Evolutionary conservation across 2,888 invertebrate genomes (phyloP).

Genomic region (Agrypnus murinus): DNA sequence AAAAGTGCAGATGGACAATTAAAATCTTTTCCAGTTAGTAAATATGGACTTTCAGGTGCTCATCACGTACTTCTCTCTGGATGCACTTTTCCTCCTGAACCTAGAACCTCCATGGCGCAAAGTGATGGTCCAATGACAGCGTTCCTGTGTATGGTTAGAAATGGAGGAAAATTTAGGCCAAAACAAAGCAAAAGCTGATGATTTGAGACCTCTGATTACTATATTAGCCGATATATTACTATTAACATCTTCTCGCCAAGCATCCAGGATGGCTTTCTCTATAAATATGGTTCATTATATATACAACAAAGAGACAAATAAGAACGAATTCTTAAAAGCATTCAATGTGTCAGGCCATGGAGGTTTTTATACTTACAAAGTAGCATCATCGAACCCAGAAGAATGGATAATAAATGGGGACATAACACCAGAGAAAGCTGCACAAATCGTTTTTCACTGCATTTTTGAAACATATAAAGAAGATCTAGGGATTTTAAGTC

Average conservation of each 20-base stretch:
- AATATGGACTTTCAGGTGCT: slow-evolving; percentile 37
- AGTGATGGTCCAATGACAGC: slow-evolving; percentile 45
- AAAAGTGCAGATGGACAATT: background rate
- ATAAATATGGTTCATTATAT: background rate
- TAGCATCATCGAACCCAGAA: background rate
- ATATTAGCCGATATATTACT: slow-evolving; percentile 22
- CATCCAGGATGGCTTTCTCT: slow-evolving; percentile 44
- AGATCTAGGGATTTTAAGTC: slow-evolving; percentile 39
- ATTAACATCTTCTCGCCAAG: slow-evolving; percentile 45
- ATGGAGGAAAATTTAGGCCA: slow-evolving; percentile 2
- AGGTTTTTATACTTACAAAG: slow-evolving; percentile 31
- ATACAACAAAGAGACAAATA: too few species aligned
- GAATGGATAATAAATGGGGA: slow-evolving; percentile 32
- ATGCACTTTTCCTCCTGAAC: slow-evolving; percentile 39
- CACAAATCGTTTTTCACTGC: slow-evolving; percentile 39
- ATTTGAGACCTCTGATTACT: slow-evolving; percentile 12
- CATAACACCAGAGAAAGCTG: slow-evolving; percentile 8
- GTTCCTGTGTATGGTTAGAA: slow-evolving; percentile 25
- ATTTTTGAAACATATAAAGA: slow-evolving; percentile 52
- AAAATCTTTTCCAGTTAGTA: background rate
- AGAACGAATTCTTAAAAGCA: background rate
- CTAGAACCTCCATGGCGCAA: slow-evolving; percentile 43
- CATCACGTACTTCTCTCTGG: slow-evolving; percentile 45
- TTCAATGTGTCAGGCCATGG: slow-evolving; percentile 23
- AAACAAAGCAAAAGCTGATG: slow-evolving; percentile 40